Base-by-base conservation (phyloP, 2,113 vertebrate species). In the Pteropus alecto region DNA sequence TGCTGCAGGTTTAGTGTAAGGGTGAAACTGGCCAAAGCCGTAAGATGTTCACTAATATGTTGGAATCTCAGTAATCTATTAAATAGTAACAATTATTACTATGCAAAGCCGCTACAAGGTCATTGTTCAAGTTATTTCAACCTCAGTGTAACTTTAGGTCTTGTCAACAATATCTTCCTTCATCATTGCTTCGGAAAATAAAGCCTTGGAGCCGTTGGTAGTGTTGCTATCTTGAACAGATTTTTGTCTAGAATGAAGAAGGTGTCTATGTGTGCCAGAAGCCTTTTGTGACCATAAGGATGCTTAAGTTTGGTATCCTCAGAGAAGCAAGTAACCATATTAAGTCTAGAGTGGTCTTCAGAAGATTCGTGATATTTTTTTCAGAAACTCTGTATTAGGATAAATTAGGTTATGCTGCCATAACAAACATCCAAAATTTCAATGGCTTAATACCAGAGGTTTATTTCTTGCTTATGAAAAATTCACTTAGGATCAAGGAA, bases 31-130 rank as follows among this genome's bases (percentile, higher is more conserved):
- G 73, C 79, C 76, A 90, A 43, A 24, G 43, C 43, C 79, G 35
- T 95, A 82, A 95, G 48, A n/a, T 93, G 67, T 97, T 88, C 85
- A 91, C 77, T 86, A 90, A 84, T 77, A 87, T 0, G 2, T 4
- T 96, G 83, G 92, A 97, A 90, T 95, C 48, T 96, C 81, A 70
- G 93, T 93, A 96, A 96, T 97, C 97, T 90, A 71, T 82, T 96
- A 97, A 97, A 86, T 97, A 88, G 67, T 78, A 43, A 67, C 78
- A 94, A 96, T 97, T 94, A 96, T 97, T 83, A 63, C 95, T 87
- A 97, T 9, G 56, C 71, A 76, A 87, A 94, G 6, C 35, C 92
- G 43, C 96, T 94, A 79, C 90, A 93, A 97, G 30, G 0, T 96
- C 96, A 97, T 84, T 83, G 68, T 86, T 96, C 63, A 63, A 61